These are phyloP conservation scores for Acronicta aceris DNA, from an alignment of 2,888 invertebrate species.

Conservation along the genomic window DNA sequence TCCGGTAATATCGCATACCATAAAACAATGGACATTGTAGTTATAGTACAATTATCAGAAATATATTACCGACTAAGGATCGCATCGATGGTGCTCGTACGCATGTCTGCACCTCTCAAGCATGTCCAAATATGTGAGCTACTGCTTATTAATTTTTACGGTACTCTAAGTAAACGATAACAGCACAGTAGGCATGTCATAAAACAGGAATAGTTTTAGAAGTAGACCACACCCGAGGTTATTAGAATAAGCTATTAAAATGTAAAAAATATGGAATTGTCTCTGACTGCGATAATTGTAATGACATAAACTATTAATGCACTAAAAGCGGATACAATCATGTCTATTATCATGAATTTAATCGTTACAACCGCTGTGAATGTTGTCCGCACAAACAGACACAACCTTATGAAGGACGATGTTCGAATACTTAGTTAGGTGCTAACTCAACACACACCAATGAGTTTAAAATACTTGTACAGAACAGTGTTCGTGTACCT, in stretches of 20 bases:
- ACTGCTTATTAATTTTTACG: no score
- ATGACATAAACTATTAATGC: slow-evolving; percentile 11
- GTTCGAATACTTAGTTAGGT: slow-evolving; percentile 45
- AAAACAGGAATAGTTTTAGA: no score
- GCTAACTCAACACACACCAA: slow-evolving; percentile 40
- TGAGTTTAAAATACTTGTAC: slow-evolving; percentile 8
- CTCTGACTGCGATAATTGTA: slow-evolving; percentile 1
- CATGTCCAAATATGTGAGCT: slow-evolving; percentile 3
- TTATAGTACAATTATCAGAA: slow-evolving; percentile 60
- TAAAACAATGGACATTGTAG: slow-evolving; percentile 63
- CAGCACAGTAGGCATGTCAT: no score
- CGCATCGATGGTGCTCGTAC: slow-evolving; percentile 6
- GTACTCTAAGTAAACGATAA: no score
- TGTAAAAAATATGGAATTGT: background rate
- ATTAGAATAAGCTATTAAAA: background rate
- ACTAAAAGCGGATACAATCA: slow-evolving; percentile 57
- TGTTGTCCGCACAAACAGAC: slow-evolving; percentile 65
- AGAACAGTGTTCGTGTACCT: slow-evolving; percentile 6
- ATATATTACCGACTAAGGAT: slow-evolving; percentile 54
- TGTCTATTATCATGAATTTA: slow-evolving; percentile 52
- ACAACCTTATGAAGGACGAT: slow-evolving; percentile 72
- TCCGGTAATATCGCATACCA: slow-evolving; percentile 49
- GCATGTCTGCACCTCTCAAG: background rate
- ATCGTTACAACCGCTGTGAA: slow-evolving; percentile 67
- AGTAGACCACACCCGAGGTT: background rate